Percentiles rank a stretch among this genome's conserved stretches.
These are phyloP conservation scores for Bolinopsis microptera DNA, from an alignment of 37 sponge, comb jelly and placozoan genomes.

Conservation along the genomic window DNA sequence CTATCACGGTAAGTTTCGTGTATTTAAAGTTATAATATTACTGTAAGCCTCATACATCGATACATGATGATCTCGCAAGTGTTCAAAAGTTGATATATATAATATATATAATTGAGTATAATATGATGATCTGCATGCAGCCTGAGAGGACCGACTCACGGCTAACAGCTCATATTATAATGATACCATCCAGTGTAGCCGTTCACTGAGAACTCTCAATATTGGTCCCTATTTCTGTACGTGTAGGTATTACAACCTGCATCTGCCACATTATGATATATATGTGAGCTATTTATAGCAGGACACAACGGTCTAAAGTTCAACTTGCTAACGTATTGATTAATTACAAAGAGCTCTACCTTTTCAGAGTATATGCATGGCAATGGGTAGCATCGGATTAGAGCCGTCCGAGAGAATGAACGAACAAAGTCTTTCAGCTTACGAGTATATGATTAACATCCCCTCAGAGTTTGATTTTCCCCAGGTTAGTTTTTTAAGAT, in stretches of 20 bases:
- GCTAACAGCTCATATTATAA: too few relatives aligned
- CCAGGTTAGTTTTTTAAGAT: conserved; percentile 12
- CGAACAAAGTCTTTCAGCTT: not conserved
- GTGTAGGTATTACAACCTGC: not conserved
- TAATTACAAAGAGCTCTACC: conserved; percentile 17
- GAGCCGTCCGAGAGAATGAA: conserved; percentile 9
- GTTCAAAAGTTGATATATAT: too few relatives aligned
- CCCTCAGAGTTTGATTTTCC: conserved; percentile 26
- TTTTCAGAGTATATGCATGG: conserved; percentile 62
- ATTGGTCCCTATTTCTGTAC: conserved; percentile 31
- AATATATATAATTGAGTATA: too few relatives aligned
- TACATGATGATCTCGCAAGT: too few relatives aligned
- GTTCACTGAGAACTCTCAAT: not conserved
- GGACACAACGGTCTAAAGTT: not conserved
- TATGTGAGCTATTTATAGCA: not conserved
- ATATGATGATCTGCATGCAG: too few relatives aligned
- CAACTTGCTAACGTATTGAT: not conserved
- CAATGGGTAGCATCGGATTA: conserved; percentile 1
- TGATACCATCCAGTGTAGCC: too few relatives aligned
- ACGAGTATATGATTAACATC: conserved; percentile 28
- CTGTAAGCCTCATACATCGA: too few relatives aligned
- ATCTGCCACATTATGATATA: not conserved
- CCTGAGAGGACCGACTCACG: too few relatives aligned
- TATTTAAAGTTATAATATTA: not conserved
- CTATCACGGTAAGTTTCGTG: conserved; percentile 73